Evolutionary conservation across 2,888 invertebrate genomes (phyloP).

Genomic region (Volucella zonaria): DNA sequence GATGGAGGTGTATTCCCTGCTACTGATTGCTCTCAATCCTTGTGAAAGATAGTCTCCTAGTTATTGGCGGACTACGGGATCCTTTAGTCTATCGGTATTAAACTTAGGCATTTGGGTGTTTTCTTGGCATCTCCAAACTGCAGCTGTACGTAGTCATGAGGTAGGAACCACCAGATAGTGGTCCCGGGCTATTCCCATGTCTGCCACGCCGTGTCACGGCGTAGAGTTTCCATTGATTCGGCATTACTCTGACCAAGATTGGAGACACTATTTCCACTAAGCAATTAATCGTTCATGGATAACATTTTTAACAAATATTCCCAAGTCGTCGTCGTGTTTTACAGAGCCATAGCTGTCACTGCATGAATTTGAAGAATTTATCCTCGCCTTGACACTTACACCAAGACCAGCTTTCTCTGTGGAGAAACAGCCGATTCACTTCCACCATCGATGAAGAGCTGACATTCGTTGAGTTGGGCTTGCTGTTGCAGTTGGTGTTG

Average conservation of each 20-base stretch:
- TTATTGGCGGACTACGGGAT: no score
- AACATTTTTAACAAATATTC: slow-evolving; percentile 98
- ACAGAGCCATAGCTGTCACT: slow-evolving; percentile 81
- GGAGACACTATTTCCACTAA: slow-evolving; percentile 95
- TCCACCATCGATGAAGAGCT: slow-evolving; percentile 82
- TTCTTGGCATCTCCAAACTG: no score
- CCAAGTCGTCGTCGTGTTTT: slow-evolving; percentile 89
- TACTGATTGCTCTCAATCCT: no score
- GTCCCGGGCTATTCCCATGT: no score
- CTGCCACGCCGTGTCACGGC: no score
- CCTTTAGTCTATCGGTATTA: no score
- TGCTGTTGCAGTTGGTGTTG: slow-evolving; percentile 78
- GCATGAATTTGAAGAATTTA: slow-evolving; percentile 82
- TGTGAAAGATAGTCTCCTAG: no score
- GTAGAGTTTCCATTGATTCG: slow-evolving; percentile 96
- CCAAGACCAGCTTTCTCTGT: slow-evolving; percentile 97
- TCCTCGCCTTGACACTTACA: slow-evolving; percentile 99
- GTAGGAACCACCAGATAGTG: no score
- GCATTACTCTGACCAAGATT: slow-evolving; percentile 94
- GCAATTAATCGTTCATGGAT: slow-evolving; percentile 97
- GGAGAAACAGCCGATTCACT: slow-evolving; percentile 82
- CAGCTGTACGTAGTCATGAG: no score
- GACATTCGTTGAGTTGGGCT: slow-evolving; percentile 80
- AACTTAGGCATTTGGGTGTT: no score
- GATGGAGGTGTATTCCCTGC: no score